phyloP scores from a whole-genome alignment of 2,797 vertebrate genomes.

The Ibycter americanus region DNA sequence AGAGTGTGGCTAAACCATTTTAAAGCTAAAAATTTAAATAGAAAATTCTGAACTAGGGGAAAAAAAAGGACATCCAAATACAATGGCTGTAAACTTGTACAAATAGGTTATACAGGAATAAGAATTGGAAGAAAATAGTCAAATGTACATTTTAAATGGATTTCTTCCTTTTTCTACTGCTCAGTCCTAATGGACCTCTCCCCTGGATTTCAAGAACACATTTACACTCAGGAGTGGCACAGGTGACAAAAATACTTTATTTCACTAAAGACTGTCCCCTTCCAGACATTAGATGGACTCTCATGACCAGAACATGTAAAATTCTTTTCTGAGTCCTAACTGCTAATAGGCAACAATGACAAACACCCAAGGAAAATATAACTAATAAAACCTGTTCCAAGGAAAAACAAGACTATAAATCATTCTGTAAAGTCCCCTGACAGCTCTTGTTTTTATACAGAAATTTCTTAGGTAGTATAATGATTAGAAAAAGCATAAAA shows the following conservation, averaged over 20 bases:
- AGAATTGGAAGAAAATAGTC: background rate
- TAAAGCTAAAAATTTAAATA: constrained; percentile 24
- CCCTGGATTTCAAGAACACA: background rate
- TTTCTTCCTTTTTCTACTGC: background rate
- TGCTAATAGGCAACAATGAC: background rate
- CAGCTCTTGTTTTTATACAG: background rate
- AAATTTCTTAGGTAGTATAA: background rate
- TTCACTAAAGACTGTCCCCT: background rate
- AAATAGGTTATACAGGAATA: background rate
- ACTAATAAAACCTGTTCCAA: background rate
- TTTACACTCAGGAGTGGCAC: background rate
- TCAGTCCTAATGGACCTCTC: background rate
- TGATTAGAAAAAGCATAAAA: background rate
- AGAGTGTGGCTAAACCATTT: background rate
- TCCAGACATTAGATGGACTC: background rate
- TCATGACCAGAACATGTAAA: background rate
- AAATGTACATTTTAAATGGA: background rate
- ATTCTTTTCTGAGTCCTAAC: background rate
- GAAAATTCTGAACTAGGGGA: background rate
- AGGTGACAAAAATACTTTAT: background rate
- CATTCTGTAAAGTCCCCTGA: background rate
- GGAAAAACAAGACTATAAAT: background rate
- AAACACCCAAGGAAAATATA: background rate
- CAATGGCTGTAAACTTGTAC: background rate
- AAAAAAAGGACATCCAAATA: background rate